A percentile compares a stretch with the other conserved stretches of the same genome.
Conservation (phyloP, 2,113 vertebrate genomes). For the Acinonyx jubatus region DNA sequence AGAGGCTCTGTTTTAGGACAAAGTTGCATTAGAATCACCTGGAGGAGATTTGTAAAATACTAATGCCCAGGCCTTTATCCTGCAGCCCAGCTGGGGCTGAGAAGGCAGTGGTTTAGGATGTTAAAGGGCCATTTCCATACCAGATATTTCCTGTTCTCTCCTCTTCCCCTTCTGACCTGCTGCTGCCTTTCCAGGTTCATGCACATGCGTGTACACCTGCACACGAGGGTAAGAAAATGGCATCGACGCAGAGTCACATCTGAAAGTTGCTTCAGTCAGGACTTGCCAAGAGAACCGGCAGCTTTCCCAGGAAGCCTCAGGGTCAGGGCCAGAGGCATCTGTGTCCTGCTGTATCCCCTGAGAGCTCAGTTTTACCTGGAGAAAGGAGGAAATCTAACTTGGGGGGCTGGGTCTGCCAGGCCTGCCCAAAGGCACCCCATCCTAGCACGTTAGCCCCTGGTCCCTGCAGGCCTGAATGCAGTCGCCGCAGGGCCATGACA, state of each 20-base stretch:
- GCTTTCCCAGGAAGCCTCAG: neutral
- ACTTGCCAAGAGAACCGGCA: neutral
- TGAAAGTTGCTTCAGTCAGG: neutral
- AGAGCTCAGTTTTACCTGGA: neutral
- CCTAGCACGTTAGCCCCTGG: neutral
- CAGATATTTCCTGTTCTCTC: neutral
- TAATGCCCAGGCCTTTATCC: neutral
- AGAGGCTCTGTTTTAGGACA: neutral
- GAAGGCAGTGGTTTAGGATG: neutral
- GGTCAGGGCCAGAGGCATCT: neutral
- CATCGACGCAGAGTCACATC: fast-evolving
- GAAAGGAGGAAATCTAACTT: neutral
- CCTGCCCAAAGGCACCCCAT: neutral
- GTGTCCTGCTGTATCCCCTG: neutral
- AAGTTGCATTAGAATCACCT: neutral
- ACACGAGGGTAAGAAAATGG: neutral
- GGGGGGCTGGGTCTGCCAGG: neutral
- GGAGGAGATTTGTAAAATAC: neutral
- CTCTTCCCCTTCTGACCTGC: neutral
- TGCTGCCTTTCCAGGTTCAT: neutral
- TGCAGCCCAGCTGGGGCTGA: neutral
- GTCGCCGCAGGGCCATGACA: neutral
- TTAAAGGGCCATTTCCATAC: neutral
- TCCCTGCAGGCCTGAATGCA: neutral
- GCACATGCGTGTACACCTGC: neutral